Base-by-base conservation (phyloP, 1,140 invertebrate genomes). In the Nixonia krombeini region DNA sequence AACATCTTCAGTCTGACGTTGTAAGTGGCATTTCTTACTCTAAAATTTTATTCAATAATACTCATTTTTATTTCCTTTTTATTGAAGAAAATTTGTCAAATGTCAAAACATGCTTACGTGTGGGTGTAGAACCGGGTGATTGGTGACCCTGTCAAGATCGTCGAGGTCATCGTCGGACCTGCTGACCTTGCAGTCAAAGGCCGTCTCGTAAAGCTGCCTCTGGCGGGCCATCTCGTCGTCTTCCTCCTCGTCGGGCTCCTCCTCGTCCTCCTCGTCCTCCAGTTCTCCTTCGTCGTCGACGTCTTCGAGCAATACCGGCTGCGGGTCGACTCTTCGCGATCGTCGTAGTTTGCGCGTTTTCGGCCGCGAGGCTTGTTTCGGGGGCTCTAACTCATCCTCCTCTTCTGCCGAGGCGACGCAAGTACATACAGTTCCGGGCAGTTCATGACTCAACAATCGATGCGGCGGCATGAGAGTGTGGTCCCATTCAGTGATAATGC, bases 161-260 rank as follows among this genome's bases (percentile, higher is more conserved):
- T 94, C 92, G 40, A 94, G 86, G 73, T 94, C 92, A 78, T 94
- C 92, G 71, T 93, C 91, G 6, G 91, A 93, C 33, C 91, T 90
- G 72, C 89, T 91, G 74, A 94, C 90, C 79, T 93, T 93, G 77
- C 92, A 94, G 79, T 95, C 94, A 82, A 95, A 95, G 29, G 94
- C 94, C 26, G 94, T 95, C 82, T 95, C 94, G 76, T 95, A 95
- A 21, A 94, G 87, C 79, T 92, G 92, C 69, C 91, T 87, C 72
- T 91, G 89, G 75, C 87, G 88, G 68, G 89, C 87, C 91, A 91
- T 91, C 75, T 87, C 85, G 80, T 87, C 87, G 74, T 87, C 83
- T 74, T 87, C 83, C 69, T 72, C 82, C 59, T 74, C 80, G 76
- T 68, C 70, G 4, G 50, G 52, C 16, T 72, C 61, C 23, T 78